Base-by-base conservation (phyloP, 1,140 invertebrate genomes). In the Calephelis virginiensis region DNA sequence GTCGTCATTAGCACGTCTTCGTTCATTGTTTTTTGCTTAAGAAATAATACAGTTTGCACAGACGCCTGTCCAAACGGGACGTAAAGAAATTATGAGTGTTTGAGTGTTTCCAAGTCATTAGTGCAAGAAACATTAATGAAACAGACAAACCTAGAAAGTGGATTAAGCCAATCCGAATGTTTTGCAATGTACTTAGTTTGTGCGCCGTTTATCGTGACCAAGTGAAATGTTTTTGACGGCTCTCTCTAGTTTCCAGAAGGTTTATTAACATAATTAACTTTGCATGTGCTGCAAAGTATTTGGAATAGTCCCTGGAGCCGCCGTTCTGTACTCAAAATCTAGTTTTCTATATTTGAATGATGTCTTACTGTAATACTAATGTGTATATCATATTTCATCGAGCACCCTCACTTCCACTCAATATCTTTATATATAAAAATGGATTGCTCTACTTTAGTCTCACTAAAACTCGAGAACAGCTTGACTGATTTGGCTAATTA, bases 111-210 rank as follows among this genome's bases (percentile, higher is more conserved):
- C 50, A 71, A 74, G 66, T 74, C 64, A 74, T 77, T 77, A 77
- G 73, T 67, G 59, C 60, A 38, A 47, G 7, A 59, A 40, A 56
- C 47, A 68, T 70, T 75, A 77, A 75, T 70, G 68, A 72, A 61
- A 43, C 53, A 63, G 59, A 69, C 68, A 77, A 72, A 77, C 66
- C 64, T 38, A 61, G 70, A 72, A 77, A 73, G 73, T 75, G 73
- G 75, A 77, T 77, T 75, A 73, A 53, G 70, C 66, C 69, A 73
- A 77, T 68, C 73, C 65, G 61, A 71, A 71, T 69, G 75, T 75
- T 73, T 77, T 68, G 69, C 69, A 70, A 77, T 68, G 71, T 73
- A n/a, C n/a, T n/a, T n/a, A 64, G 69, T 74, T 69, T 73, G 68
- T 69, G 61, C 72, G 67, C 47, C 66, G 68, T 67, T 73, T 68